A percentile compares a stretch with the other conserved stretches of the same genome.
Conservation (phyloP, 2,797 vertebrate species). For the Tiaroga cobitis region DNA sequence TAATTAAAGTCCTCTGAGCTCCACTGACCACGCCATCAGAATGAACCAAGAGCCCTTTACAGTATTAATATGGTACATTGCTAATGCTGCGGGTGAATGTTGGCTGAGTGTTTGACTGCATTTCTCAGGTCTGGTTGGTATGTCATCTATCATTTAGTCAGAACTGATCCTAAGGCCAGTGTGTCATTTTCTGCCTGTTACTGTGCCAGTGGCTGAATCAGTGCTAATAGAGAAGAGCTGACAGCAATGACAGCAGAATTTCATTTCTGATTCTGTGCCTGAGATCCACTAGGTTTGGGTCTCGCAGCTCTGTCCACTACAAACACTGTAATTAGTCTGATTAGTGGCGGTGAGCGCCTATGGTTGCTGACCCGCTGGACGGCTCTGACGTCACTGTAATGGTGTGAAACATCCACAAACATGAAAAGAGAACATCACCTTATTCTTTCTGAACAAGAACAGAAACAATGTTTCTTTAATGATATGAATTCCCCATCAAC, state of each 20-base stretch:
- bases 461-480: constrained; percentile 60
- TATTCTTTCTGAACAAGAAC: neutral
- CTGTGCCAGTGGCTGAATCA: constrained; percentile 15
- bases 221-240: neutral
- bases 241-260: neutral
- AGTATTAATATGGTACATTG: neutral
- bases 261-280: neutral
- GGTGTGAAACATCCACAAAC: constrained; percentile 32
- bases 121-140: no score
- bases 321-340: no score
- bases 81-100: neutral
- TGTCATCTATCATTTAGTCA: constrained; percentile 36
- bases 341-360: no score
- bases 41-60: neutral
- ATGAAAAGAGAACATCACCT: neutral
- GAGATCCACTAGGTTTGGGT: neutral
- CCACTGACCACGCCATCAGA: neutral
- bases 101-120: constrained; percentile 4
- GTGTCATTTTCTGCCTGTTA: constrained; percentile 24
- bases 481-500: constrained; percentile 30
- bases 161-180: constrained; percentile 36
- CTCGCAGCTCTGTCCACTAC: neutral
- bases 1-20: neutral
- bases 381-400: neutral
- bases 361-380: neutral